Conservation (phyloP, 2,797 vertebrate species). For the Melanogrammus aeglefinus region DNA sequence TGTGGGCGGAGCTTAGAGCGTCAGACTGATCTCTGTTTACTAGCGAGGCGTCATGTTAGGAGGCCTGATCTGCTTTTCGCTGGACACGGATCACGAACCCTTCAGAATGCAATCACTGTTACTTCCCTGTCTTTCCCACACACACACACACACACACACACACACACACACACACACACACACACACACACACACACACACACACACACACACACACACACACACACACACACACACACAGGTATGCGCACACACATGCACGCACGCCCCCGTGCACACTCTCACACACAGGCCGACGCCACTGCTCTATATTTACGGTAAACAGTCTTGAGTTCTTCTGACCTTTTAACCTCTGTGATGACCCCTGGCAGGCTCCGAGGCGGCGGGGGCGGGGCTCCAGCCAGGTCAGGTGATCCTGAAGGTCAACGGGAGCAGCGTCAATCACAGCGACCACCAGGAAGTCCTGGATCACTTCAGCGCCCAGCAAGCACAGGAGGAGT, state of each 20-base stretch:
- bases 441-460: slow-evolving; percentile 74
- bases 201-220: neutral
- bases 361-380: slow-evolving; percentile 81
- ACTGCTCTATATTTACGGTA: slow-evolving; percentile 12
- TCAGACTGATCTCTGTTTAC: neutral
- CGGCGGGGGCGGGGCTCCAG: slow-evolving; percentile 84
- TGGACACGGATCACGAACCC: neutral
- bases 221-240: neutral
- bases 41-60: neutral
- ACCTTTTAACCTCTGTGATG: slow-evolving; percentile 18
- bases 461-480: slow-evolving; percentile 92
- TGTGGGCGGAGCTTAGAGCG: neutral
- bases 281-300: neutral
- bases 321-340: slow-evolving; percentile 7
- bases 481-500: slow-evolving; percentile 74
- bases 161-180: slow-evolving; percentile 2
- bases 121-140: neutral
- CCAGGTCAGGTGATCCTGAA: slow-evolving; percentile 93
- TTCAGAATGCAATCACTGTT: neutral
- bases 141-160: neutral
- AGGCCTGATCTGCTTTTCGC: neutral
- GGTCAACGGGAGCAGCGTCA: slow-evolving; percentile 87
- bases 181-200: neutral
- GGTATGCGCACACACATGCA: neutral
- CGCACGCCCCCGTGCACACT: neutral